These are phyloP conservation scores for Serranochromis macrocephalus DNA, from an alignment of 2,113 vertebrate species.

Conservation along the genomic window DNA sequence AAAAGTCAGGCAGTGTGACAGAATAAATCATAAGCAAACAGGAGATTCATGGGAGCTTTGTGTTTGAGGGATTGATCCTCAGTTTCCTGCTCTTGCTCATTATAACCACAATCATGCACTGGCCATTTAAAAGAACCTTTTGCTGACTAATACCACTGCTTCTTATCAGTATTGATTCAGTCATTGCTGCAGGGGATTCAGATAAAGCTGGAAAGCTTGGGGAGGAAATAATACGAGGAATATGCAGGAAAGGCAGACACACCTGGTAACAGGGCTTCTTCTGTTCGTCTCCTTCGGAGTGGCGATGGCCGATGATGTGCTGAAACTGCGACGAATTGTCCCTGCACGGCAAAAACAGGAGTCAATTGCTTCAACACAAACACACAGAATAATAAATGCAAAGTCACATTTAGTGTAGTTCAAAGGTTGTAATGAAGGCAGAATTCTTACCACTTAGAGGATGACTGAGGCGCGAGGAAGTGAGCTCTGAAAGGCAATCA, in stretches of 20 bases:
- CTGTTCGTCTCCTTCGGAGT: constrained; percentile 80
- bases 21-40: neutral
- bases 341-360: constrained; percentile 36
- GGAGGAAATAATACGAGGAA: neutral
- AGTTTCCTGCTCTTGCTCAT: constrained; percentile 16
- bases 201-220: neutral
- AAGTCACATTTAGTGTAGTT: neutral
- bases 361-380: neutral
- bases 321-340: constrained; percentile 80
- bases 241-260: constrained; percentile 4
- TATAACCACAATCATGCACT: constrained; percentile 34
- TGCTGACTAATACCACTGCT: constrained; percentile 45
- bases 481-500: constrained; percentile 86
- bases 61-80: constrained; percentile 17
- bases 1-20: neutral
- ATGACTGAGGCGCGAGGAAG: constrained; percentile 75
- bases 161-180: constrained; percentile 44
- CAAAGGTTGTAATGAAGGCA: neutral
- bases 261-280: constrained; percentile 82
- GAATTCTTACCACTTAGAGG: constrained; percentile 77
- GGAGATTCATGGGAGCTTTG: neutral
- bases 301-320: constrained; percentile 81
- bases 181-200: constrained; percentile 13
- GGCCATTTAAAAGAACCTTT: constrained; percentile 22
- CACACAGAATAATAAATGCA: neutral